These are phyloP conservation scores for Oxystoma pomonae DNA, from an alignment of 2,888 invertebrate species.

Conservation along the genomic window DNA sequence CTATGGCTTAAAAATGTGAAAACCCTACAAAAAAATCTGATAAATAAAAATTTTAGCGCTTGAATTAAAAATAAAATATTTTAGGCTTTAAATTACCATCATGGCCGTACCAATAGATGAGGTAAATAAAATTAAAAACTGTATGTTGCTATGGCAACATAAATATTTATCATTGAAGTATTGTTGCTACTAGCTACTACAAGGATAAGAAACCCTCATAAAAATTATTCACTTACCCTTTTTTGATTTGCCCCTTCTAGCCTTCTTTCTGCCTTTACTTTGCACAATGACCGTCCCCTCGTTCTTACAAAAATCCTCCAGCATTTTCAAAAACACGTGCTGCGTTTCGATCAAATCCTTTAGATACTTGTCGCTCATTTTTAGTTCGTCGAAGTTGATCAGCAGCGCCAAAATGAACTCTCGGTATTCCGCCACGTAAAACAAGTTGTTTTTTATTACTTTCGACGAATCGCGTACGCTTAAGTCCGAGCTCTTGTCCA, in stretches of 20 bases:
- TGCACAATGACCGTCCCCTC: constrained; percentile 66
- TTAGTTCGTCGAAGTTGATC: constrained; percentile 76
- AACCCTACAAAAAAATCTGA: too few species aligned
- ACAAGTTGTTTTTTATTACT: constrained; percentile 85
- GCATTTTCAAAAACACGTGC: constrained; percentile 87
- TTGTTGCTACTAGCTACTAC: too few species aligned
- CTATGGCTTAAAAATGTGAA: too few species aligned
- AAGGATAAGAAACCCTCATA: neutral
- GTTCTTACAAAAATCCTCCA: constrained; percentile 68
- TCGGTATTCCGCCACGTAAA: constrained; percentile 91
- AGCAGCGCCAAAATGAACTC: constrained; percentile 81
- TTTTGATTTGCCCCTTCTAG: constrained; percentile 32
- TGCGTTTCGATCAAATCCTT: constrained; percentile 85
- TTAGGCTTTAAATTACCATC: too few species aligned
- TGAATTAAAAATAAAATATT: too few species aligned
- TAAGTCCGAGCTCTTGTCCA: constrained; percentile 72
- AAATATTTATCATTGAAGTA: too few species aligned
- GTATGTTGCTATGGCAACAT: too few species aligned
- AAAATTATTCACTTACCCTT: constrained; percentile 39
- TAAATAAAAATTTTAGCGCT: too few species aligned
- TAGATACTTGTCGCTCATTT: constrained; percentile 80
- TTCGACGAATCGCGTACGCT: constrained; percentile 74
- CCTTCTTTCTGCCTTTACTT: constrained; percentile 50
- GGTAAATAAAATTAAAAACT: too few species aligned
- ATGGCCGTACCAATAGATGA: too few species aligned